Evolutionary conservation across 2,797 vertebrate genomes (phyloP).

Genomic region (Eupleurogrammus muticus): DNA sequence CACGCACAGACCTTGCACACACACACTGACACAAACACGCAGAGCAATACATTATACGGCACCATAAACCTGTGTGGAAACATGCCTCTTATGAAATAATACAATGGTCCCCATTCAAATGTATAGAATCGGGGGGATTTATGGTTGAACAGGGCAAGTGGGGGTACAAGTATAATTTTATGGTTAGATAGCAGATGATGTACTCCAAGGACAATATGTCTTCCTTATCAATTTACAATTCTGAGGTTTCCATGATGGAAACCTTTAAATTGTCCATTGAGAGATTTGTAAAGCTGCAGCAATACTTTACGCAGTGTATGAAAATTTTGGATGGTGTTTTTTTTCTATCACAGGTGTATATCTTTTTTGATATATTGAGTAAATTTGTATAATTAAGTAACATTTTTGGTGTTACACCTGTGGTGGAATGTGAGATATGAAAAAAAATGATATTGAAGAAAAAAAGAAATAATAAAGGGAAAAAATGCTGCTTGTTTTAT

Average conservation of each 20-base stretch:
- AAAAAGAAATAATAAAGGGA: neutral
- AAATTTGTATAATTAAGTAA: neutral
- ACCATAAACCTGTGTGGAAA: constrained; percentile 73
- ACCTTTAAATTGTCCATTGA: constrained; percentile 16
- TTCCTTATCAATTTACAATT: constrained; percentile 68
- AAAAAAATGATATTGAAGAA: too few relatives aligned
- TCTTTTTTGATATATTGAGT: neutral
- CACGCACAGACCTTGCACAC: neutral
- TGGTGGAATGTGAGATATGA: constrained; percentile 24
- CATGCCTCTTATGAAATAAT: constrained; percentile 72
- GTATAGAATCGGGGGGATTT: constrained; percentile 60
- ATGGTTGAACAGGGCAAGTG: constrained; percentile 65
- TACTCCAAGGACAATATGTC: constrained; percentile 61
- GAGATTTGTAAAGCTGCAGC: constrained; percentile 7
- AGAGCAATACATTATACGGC: constrained; percentile 59
- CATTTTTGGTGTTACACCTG: constrained; percentile 31
- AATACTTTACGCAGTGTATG: constrained; percentile 10
- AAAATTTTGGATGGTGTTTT: neutral
- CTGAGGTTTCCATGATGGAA: constrained; percentile 50
- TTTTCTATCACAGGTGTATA: neutral
- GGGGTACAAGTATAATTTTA: constrained; percentile 68
- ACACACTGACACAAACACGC: neutral
- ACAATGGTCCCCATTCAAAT: constrained; percentile 76
- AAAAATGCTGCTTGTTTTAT: constrained; percentile 14
- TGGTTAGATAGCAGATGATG: constrained; percentile 74